Percentiles rank a stretch among this genome's conserved stretches.
Evolutionary conservation across 2,888 invertebrate species (phyloP).

Genomic region (Trissoscelio sp.): DNA sequence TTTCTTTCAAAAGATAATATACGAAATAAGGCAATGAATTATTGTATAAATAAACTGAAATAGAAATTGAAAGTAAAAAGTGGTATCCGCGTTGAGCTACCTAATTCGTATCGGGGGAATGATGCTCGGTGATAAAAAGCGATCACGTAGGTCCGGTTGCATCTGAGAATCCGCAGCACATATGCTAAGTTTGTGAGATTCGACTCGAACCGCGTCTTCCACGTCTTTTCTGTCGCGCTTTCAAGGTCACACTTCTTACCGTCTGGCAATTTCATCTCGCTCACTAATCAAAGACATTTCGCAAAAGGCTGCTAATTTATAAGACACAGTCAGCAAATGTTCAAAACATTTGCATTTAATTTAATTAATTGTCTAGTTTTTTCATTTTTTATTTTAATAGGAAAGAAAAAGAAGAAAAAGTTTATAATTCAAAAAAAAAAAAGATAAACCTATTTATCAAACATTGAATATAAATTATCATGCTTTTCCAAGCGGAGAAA

Average conservation of each 20-base stretch:
- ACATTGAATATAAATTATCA: no score
- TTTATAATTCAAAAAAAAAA: neutral
- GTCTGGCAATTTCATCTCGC: constrained; percentile 25
- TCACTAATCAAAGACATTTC: neutral
- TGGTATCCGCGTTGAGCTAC: constrained; percentile 34
- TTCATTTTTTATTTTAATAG: no score
- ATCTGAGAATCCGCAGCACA: constrained; percentile 69
- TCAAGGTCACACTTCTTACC: constrained; percentile 47
- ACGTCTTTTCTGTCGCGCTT: constrained; percentile 54
- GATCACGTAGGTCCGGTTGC: constrained; percentile 70
- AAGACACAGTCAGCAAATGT: neutral
- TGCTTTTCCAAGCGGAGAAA: no score
- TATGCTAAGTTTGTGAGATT: constrained; percentile 72
- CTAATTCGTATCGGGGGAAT: constrained; percentile 65
- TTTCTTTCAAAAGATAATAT: neutral
- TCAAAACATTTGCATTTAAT: no score
- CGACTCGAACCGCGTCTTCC: constrained; percentile 60
- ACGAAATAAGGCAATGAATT: neutral
- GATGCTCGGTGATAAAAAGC: constrained; percentile 68
- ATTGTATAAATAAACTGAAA: constrained; percentile 7
- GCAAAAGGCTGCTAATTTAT: neutral
- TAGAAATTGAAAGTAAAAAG: constrained; percentile 29
- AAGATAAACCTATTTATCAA: no score
- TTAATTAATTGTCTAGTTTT: no score
- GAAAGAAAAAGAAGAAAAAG: no score